phyloP scores from a whole-genome alignment of 2,888 invertebrate genomes.

The Saturnia pavonia region DNA sequence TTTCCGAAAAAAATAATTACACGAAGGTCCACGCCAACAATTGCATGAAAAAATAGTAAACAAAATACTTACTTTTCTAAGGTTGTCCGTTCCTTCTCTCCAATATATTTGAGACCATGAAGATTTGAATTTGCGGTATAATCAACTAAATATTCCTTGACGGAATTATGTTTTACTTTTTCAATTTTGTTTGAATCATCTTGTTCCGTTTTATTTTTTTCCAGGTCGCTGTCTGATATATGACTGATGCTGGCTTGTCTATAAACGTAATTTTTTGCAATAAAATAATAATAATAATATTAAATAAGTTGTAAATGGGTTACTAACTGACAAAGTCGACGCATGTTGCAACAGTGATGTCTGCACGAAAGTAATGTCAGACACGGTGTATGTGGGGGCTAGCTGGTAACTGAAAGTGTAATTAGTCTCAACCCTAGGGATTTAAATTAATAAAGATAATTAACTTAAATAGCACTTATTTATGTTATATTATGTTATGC shows the following conservation, averaged over 20 bases:
- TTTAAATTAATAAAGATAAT: too few species aligned
- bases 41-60: constrained; percentile 1
- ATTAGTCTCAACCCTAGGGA: constrained; percentile 37
- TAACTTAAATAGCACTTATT: too few species aligned
- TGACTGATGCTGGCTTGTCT: constrained; percentile 45
- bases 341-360: constrained; percentile 38
- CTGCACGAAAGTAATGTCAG: constrained; percentile 30
- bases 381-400: constrained; percentile 34
- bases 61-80: constrained; percentile 76
- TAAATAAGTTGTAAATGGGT: constrained; percentile 11
- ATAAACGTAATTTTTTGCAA: constrained; percentile 23
- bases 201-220: constrained; percentile 32
- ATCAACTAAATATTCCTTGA: constrained; percentile 80
- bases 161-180: constrained; percentile 40
- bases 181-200: constrained; percentile 17
- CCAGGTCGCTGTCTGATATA: constrained; percentile 35
- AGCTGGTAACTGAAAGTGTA: constrained; percentile 25
- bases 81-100: constrained; percentile 80
- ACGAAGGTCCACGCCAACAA: too few species aligned
- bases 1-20: too few species aligned
- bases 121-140: constrained; percentile 84
- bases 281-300: constrained; percentile 8
- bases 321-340: constrained; percentile 40
- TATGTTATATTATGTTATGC: too few species aligned
- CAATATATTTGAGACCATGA: constrained; percentile 84